Conservation (phyloP, 2,797 vertebrate genomes). For the Pseudomugil gertrudae region DNA sequence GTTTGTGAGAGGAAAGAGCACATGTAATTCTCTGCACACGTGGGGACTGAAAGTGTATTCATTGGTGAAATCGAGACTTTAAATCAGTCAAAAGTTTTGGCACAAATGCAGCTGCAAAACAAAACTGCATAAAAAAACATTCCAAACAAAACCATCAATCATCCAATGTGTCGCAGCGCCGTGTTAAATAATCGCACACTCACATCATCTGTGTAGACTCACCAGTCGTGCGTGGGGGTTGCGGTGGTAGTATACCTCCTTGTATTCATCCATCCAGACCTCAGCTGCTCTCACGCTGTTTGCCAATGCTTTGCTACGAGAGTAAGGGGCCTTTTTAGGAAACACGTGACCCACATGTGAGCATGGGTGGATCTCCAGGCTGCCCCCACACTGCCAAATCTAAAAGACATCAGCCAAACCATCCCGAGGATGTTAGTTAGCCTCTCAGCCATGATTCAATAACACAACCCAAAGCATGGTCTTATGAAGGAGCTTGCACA, state of each 20-base stretch:
- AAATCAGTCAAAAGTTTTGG: constrained; percentile 20
- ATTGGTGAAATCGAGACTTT: constrained; percentile 23
- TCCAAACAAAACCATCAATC: constrained; percentile 17
- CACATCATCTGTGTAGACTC: constrained; percentile 59
- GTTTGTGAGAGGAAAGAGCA: constrained; percentile 11
- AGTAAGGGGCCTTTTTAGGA: constrained; percentile 94
- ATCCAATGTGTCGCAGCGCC: not conserved
- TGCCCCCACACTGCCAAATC: constrained; percentile 98
- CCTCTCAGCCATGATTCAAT: constrained; percentile 33
- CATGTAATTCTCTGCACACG: constrained; percentile 1
- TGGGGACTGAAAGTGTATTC: constrained; percentile 13
- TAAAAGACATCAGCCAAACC: constrained; percentile 60
- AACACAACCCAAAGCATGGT: constrained; percentile 39
- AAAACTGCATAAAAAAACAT: not conserved
- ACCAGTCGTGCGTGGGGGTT: constrained; percentile 94
- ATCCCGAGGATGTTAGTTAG: constrained; percentile 48
- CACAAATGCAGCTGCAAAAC: constrained; percentile 21
- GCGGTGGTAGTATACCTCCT: constrained; percentile 94
- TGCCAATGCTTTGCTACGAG: constrained; percentile 92
- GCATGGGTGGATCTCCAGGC: constrained; percentile 93
- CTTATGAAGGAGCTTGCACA: constrained; percentile 22
- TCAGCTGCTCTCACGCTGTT: constrained; percentile 95
- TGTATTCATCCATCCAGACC: constrained; percentile 97
- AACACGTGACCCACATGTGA: constrained; percentile 99
- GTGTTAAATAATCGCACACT: constrained; percentile 3